Conservation (phyloP, 2,797 vertebrate species). For the Sebastes vulpes region DNA sequence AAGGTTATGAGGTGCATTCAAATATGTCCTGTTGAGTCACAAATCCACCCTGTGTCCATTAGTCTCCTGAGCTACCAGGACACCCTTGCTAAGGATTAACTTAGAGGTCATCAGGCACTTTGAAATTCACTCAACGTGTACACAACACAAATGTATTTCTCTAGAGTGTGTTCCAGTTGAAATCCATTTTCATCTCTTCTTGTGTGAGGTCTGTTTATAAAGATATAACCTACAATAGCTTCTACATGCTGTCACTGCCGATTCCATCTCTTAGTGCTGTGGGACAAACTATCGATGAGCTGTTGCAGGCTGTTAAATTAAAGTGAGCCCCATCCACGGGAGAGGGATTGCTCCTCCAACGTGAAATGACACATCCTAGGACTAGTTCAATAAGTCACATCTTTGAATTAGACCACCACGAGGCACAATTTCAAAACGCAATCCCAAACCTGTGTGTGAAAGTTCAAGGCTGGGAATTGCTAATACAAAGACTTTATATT, state of each 20-base stretch:
- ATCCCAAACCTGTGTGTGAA: slow-evolving; percentile 29
- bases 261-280: slow-evolving; percentile 48
- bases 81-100: slow-evolving; percentile 44
- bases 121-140: slow-evolving; percentile 48
- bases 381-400: slow-evolving; percentile 57
- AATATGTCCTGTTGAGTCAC: slow-evolving; percentile 16
- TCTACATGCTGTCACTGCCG: slow-evolving; percentile 50
- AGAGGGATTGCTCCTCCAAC: slow-evolving; percentile 61
- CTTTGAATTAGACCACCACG: slow-evolving; percentile 45
- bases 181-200: slow-evolving; percentile 65
- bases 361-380: slow-evolving; percentile 53
- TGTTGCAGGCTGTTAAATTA: slow-evolving; percentile 63
- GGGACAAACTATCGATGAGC: slow-evolving; percentile 60
- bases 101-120: slow-evolving; percentile 56
- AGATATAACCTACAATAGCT: slow-evolving; percentile 41
- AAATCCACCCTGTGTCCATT: slow-evolving; percentile 30
- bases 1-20: slow-evolving; percentile 26
- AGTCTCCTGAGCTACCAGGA: slow-evolving; percentile 20
- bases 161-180: slow-evolving; percentile 40
- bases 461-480: slow-evolving; percentile 5
- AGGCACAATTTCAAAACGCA: slow-evolving; percentile 37
- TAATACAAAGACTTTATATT: slow-evolving; percentile 1
- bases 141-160: slow-evolving; percentile 44
- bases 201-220: slow-evolving; percentile 47
- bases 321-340: slow-evolving; percentile 49